phyloP scores from a whole-genome alignment of 2,797 vertebrate genomes.

The Syndactyla subalaris region DNA sequence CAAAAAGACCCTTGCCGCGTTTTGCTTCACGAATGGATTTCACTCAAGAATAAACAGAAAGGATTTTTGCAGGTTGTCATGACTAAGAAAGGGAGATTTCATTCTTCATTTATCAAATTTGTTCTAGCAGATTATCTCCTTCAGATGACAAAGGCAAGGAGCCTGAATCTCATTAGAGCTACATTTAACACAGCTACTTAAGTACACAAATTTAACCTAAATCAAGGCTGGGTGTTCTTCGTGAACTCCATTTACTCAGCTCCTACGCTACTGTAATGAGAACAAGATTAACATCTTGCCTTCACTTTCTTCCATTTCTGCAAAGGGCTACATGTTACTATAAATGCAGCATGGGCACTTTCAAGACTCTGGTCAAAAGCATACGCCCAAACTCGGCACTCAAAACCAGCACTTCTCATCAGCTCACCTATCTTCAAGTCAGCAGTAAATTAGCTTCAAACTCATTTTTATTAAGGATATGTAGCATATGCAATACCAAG shows the following conservation, averaged over 20 bases:
- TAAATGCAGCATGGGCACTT: neutral
- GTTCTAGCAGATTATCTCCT: slow-evolving; percentile 1
- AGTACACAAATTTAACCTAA: neutral
- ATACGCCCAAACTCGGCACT: neutral
- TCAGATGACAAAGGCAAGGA: slow-evolving; percentile 16
- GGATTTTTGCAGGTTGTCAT: neutral
- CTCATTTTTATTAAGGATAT: neutral
- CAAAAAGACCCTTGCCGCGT: neutral
- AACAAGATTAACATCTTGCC: neutral
- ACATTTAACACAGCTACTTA: neutral
- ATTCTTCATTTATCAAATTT: neutral
- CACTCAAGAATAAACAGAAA: neutral
- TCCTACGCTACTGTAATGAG: neutral
- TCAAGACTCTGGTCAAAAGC: neutral
- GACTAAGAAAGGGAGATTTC: neutral
- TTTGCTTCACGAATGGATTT: neutral
- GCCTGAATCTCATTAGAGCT: neutral
- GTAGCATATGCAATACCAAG: neutral
- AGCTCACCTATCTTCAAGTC: neutral
- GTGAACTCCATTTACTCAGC: neutral
- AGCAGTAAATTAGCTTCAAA: neutral
- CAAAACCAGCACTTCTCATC: neutral
- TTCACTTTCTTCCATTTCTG: neutral
- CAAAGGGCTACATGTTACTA: neutral
- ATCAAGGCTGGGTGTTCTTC: neutral